phyloP scores from a whole-genome alignment of 2,113 vertebrate genomes.

The Lycocorax pyrrhopterus region DNA sequence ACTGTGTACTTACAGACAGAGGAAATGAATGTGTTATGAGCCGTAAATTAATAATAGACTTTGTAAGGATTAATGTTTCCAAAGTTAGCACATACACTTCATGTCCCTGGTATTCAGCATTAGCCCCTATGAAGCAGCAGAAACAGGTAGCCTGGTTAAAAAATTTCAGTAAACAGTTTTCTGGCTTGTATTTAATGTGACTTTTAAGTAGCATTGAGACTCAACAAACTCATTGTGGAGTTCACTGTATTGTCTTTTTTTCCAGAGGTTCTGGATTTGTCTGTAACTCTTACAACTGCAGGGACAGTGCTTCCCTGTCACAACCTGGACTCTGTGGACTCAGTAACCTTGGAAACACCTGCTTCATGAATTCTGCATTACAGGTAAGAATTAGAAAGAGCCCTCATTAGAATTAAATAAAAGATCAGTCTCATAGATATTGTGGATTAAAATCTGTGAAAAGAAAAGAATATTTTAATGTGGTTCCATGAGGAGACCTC shows the following conservation, averaged over 20 bases:
- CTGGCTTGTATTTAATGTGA: not conserved
- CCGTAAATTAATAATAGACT: not conserved
- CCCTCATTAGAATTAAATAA: not conserved
- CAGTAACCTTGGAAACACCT: constrained; percentile 96
- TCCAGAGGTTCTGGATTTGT: constrained; percentile 86
- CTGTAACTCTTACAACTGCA: constrained; percentile 88
- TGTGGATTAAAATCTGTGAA: not conserved
- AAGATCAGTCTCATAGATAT: not conserved
- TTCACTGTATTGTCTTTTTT: not conserved
- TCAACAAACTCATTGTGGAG: not conserved
- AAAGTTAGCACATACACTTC: not conserved
- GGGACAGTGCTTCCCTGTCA: constrained; percentile 78
- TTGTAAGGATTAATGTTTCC: not conserved
- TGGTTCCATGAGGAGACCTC: not conserved
- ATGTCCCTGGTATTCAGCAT: not conserved
- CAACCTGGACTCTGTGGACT: constrained; percentile 94
- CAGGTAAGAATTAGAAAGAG: constrained; percentile 76
- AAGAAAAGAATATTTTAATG: not conserved
- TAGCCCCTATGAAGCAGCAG: not conserved
- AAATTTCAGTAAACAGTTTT: not conserved
- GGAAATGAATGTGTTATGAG: not conserved
- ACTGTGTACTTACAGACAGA: not conserved
- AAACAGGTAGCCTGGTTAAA: not conserved
- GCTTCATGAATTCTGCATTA: constrained; percentile 98
- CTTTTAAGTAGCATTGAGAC: not conserved